phyloP scores from a whole-genome alignment of 1,140 invertebrate genomes.

The Bombyx mori region ASM3026992v2 NC_085115.1:5874001-5874500 shows the following conservation, averaged over 20 bases:
- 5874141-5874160: conserved; percentile 25
- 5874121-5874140: conserved; percentile 2
- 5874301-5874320: conserved; percentile 57
- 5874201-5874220: conserved; percentile 25
- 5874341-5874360: conserved; percentile 64
- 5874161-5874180: conserved; percentile 17
- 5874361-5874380: conserved; percentile 63
- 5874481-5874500: conserved; percentile 56
- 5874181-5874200: conserved; percentile 20
- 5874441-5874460: conserved; percentile 60
- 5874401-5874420: conserved; percentile 65
- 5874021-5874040: conserved; percentile 27
- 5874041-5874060: conserved; percentile 1
- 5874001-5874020: conserved; percentile 22
- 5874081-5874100: no score
- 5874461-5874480: conserved; percentile 61
- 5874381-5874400: conserved; percentile 61
- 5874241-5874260: conserved; percentile 11
- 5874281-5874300: conserved; percentile 65
- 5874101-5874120: no score
- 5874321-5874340: conserved; percentile 60
- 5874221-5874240: conserved; percentile 7
- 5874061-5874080: no score
- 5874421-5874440: conserved; percentile 60
- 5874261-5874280: conserved; percentile 50